Evolutionary conservation across 2,888 invertebrate genomes (phyloP).

Genomic region (Fragum fragum): DNA sequence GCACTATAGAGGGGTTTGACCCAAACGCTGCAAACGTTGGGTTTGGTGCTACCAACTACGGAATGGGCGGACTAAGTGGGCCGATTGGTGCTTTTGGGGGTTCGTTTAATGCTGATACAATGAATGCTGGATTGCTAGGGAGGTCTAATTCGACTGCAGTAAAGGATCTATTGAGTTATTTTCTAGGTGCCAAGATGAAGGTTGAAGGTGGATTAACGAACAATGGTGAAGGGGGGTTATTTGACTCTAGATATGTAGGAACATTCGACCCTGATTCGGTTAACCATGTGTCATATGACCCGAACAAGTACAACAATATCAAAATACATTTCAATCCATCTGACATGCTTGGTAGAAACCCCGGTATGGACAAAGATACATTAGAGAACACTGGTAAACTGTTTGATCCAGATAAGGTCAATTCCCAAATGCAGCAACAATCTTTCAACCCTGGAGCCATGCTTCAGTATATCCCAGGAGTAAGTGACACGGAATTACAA

Average conservation of each 20-base stretch:
- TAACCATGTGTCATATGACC: constrained; percentile 65
- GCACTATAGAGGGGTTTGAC: constrained; percentile 9
- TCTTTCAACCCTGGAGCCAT: constrained; percentile 37
- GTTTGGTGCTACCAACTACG: constrained; percentile 12
- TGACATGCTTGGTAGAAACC: constrained; percentile 53
- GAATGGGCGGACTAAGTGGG: constrained; percentile 18
- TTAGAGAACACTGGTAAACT: constrained; percentile 33
- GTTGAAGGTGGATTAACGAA: neutral
- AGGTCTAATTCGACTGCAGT: neutral
- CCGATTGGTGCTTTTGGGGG: constrained; percentile 17
- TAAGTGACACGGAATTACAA: neutral
- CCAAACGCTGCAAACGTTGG: constrained; percentile 19
- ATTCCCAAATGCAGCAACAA: constrained; percentile 43
- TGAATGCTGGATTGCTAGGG: constrained; percentile 1
- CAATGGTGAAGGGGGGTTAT: neutral
- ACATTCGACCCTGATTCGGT: constrained; percentile 66
- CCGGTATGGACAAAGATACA: constrained; percentile 62
- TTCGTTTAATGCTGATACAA: constrained; percentile 8
- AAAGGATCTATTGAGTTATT: constrained; percentile 22
- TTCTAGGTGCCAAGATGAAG: constrained; percentile 33
- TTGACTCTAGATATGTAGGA: constrained; percentile 41
- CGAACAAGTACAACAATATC: constrained; percentile 47
- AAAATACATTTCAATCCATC: constrained; percentile 53
- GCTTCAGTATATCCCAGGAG: constrained; percentile 40
- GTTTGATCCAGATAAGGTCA: constrained; percentile 67